phyloP scores from a whole-genome alignment of 2,797 vertebrate genomes.

The Lepus townsendii region DNA sequence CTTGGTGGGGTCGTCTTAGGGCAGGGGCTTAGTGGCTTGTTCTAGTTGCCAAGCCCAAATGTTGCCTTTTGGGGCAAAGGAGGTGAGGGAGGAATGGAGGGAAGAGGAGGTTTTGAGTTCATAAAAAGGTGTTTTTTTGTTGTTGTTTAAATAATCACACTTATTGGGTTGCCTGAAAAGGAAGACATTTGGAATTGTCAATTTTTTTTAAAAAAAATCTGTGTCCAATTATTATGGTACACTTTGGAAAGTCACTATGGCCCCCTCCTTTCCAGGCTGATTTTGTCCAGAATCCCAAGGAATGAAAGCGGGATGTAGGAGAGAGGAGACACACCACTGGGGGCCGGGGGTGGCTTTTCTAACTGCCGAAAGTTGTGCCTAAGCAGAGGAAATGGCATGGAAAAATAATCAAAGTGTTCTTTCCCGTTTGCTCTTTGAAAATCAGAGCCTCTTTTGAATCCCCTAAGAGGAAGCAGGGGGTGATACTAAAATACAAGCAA shows the following conservation, averaged over 20 bases:
- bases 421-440: constrained; percentile 53
- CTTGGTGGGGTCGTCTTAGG: constrained; percentile 2
- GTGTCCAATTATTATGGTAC: not conserved
- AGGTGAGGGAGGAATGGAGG: too few species aligned
- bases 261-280: not conserved
- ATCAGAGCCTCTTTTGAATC: constrained; percentile 28
- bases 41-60: not conserved
- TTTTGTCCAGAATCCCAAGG: constrained; percentile 3
- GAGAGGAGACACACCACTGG: not conserved
- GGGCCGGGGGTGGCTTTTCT: not conserved
- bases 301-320: not conserved
- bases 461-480: not conserved
- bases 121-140: not conserved
- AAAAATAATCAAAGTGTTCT: not conserved
- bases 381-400: constrained; percentile 47
- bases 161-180: constrained; percentile 23
- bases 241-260: constrained; percentile 25
- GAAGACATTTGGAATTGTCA: not conserved
- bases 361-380: not conserved
- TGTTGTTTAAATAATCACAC: not conserved
- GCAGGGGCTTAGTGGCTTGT: constrained; percentile 3
- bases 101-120: not conserved
- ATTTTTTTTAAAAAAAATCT: constrained; percentile 33
- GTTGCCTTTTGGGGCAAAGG: not conserved
- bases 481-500: constrained; percentile 56